Evolutionary conservation across 2,797 vertebrate species (phyloP).

Genomic region (Pipistrellus kuhlii): DNA sequence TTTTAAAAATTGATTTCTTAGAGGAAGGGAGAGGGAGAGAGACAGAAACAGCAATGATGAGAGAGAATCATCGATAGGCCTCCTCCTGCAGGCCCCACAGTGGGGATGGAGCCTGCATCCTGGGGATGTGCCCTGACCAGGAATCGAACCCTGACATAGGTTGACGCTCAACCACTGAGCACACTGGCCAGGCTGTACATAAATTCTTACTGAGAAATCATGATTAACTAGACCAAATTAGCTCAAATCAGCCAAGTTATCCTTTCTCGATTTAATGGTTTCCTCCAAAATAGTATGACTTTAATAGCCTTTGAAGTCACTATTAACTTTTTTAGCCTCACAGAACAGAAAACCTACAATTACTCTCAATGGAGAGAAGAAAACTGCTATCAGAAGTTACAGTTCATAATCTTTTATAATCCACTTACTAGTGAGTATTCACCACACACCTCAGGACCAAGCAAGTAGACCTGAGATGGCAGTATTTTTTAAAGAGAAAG

Average conservation of each 20-base stretch:
- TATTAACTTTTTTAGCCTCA: constrained; percentile 59
- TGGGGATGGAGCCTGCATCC: no score
- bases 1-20: no score
- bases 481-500: constrained; percentile 81
- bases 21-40: no score
- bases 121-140: no score
- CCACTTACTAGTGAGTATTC: constrained; percentile 75
- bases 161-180: no score
- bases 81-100: no score
- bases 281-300: constrained; percentile 15
- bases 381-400: constrained; percentile 66
- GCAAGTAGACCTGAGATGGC: constrained; percentile 71
- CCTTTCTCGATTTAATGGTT: constrained; percentile 16
- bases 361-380: constrained; percentile 43
- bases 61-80: no score
- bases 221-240: constrained; percentile 32
- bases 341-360: constrained; percentile 64
- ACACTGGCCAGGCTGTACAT: background rate
- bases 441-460: constrained; percentile 77
- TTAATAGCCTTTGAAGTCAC: constrained; percentile 66
- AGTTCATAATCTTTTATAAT: constrained; percentile 80
- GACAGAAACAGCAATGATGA: no score
- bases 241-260: constrained; percentile 5
- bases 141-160: no score
- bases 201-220: constrained; percentile 57